A percentile compares a stretch with the other conserved stretches of the same genome.
These are phyloP conservation scores for Ptychoptera albimana DNA, from an alignment of 2,888 invertebrate species.

Conservation along the genomic window DNA sequence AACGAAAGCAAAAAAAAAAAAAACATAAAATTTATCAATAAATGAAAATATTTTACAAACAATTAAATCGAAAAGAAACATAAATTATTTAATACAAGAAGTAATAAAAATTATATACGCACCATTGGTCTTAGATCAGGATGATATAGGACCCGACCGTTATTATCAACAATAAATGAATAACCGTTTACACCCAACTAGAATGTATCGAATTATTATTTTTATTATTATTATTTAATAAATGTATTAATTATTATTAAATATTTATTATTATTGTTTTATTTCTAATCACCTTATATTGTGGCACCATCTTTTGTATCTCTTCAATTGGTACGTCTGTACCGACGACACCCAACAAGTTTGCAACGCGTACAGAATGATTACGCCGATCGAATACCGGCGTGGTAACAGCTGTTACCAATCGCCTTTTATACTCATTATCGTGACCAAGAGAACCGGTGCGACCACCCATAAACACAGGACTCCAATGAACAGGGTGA, in stretches of 20 bases:
- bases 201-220: not conserved
- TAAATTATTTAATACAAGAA: not conserved
- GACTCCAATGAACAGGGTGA: conserved; percentile 91
- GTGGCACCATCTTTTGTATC: conserved; percentile 86
- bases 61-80: conserved; percentile 4
- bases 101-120: conserved; percentile 22
- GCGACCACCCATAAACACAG: conserved; percentile 73
- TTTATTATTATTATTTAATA: too few species aligned
- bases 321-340: conserved; percentile 94
- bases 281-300: conserved; percentile 57
- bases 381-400: conserved; percentile 91
- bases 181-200: conserved; percentile 93
- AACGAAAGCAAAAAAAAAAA: not conserved
- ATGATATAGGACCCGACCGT: conserved; percentile 91
- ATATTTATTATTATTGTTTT: not conserved
- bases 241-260: too few species aligned
- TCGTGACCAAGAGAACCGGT: conserved; percentile 35
- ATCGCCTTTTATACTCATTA: conserved; percentile 45
- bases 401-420: conserved; percentile 86
- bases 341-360: conserved; percentile 90
- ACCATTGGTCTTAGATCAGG: conserved; percentile 86
- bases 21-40: too few species aligned
- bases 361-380: conserved; percentile 75
- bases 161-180: conserved; percentile 93
- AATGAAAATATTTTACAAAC: not conserved